Evolutionary conservation across 2,888 invertebrate species (phyloP), one percentile per base, ranked within the genome.

Genomic region (Tyria jacobaeae): DNA sequence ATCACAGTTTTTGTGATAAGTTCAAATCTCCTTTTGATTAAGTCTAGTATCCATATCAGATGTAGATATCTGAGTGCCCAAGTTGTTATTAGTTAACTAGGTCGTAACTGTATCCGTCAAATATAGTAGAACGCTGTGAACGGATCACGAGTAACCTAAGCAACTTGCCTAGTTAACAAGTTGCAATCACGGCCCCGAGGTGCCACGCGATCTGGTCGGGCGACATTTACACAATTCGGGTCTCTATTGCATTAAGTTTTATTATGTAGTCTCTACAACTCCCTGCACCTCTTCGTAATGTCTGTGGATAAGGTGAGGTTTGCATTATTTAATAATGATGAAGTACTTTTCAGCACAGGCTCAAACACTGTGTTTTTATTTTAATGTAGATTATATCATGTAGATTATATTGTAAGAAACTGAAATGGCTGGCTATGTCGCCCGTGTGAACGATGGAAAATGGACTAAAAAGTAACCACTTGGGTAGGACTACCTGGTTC

Each of bases 111-210:
- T 68, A 79, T 73, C 75, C 64, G 67, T 70, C 73, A 68, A 75
- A 70, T 73, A 68, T 66, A 73, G 64, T 79, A 60, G 73, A 75
- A 70, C 68, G 71, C 60, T 65, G 73, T 76, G 71, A 80, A 78
- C 69, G 65, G 71, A 73, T 69, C 73, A 74, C 68, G 66, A 75
- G 74, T 73, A 77, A 80, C 72, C 68, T 68, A 75, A 76, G 73
- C 66, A 68, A 76, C 65, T 73, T 71, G 67, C 73, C 71, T 75
- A 75, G 81, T 80, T 82, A 80, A 75, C 76, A 74, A 80, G 73
- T 79, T 65, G 73, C 73, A 79, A 81, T 80, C 73, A 71, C 58
- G 50, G 53, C 54, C 60, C 64, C 57, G 70, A 73, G 71, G 72
- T 71, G 68, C 68, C 68, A 75, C 69, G 76, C 76, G 68, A 79